Evolutionary conservation across 2,888 invertebrate genomes (phyloP).

Genomic region (Lochmaea capreae): DNA sequence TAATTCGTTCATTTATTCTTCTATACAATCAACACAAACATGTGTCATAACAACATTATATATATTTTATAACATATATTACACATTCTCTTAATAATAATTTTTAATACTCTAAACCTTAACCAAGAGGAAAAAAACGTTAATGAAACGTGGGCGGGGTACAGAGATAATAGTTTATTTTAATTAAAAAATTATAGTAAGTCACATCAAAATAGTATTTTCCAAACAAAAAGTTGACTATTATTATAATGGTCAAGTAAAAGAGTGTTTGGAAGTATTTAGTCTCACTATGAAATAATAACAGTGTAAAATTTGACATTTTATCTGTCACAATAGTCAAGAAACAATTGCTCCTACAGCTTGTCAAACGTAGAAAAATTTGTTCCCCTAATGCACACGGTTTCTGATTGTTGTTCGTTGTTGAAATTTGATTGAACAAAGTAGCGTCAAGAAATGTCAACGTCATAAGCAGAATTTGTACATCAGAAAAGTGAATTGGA

Average conservation of each 20-base stretch:
- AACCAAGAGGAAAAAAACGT: slow-evolving; percentile 37
- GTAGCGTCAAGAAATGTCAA: too few relatives aligned
- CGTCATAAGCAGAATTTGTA: too few relatives aligned
- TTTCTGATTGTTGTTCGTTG: too few relatives aligned
- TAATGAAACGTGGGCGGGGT: slow-evolving; percentile 32
- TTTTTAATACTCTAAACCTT: slow-evolving; percentile 45
- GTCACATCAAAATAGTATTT: slow-evolving; percentile 34
- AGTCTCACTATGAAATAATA: not conserved
- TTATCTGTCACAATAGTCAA: not conserved
- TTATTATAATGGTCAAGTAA: not conserved
- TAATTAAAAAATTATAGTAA: slow-evolving; percentile 30
- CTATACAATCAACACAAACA: slow-evolving; percentile 41
- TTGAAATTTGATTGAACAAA: too few relatives aligned
- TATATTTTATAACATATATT: slow-evolving; percentile 46
- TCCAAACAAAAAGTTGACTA: slow-evolving; percentile 15
- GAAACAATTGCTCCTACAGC: too few relatives aligned
- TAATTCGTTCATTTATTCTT: slow-evolving; percentile 32
- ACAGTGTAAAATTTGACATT: not conserved
- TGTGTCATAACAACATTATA: slow-evolving; percentile 46
- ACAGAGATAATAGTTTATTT: slow-evolving; percentile 31
- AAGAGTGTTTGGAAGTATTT: not conserved
- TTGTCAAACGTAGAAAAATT: too few relatives aligned
- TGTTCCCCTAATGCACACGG: too few relatives aligned
- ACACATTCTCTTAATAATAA: slow-evolving; percentile 44
- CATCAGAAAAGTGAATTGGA: too few relatives aligned